phyloP scores from a whole-genome alignment of 2,888 invertebrate genomes.

The Sialis lutaria region DNA sequence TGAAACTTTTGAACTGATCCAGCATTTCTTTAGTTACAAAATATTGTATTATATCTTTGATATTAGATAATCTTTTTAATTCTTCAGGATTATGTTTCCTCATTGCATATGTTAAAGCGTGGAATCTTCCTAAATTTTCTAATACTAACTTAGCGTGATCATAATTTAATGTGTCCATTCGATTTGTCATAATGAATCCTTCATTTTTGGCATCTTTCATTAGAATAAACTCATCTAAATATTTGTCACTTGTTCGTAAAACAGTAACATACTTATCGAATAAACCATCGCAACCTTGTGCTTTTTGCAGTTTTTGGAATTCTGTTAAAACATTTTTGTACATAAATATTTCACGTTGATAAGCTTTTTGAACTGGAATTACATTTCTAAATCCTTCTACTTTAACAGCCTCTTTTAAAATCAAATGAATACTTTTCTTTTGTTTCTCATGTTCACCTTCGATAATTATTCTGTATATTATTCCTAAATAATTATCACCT shows the following conservation, averaged over 20 bases:
- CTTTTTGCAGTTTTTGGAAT: conserved; percentile 1
- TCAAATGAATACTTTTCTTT: not conserved
- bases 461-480: not conserved
- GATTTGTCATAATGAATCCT: not conserved
- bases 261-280: not conserved
- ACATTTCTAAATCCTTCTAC: not conserved
- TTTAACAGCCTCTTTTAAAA: not conserved
- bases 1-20: not conserved
- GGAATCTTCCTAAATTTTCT: conserved; percentile 1
- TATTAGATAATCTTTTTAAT: not conserved
- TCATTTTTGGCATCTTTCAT: conserved; percentile 6
- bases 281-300: not conserved
- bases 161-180: conserved; percentile 1
- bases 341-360: conserved; percentile 2
- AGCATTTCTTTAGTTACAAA: not conserved
- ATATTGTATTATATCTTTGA: not conserved
- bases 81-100: not conserved
- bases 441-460: not conserved
- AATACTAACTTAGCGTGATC: conserved; percentile 2
- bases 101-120: not conserved
- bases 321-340: conserved; percentile 1
- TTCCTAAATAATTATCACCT: conserved; percentile 4
- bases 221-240: conserved; percentile 12
- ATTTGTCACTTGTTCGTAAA: too few relatives aligned
- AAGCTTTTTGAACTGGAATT: not conserved